Conservation (phyloP, 2,888 invertebrate genomes). For the Leptinotarsa haldemani region DNA sequence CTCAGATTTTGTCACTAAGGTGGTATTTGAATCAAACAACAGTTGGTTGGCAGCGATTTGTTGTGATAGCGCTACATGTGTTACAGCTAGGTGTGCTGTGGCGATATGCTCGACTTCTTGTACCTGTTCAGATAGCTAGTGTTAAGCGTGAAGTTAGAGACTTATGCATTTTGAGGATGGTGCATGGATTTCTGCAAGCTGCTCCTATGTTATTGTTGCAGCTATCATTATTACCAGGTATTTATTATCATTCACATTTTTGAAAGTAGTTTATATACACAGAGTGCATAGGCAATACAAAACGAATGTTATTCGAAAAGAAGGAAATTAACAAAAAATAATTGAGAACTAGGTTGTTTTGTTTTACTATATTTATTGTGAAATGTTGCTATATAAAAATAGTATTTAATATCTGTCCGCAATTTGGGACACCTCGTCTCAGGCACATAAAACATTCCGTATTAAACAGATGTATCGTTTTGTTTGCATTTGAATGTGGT, state of each 20-base stretch:
- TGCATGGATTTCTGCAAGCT: slow-evolving; percentile 90
- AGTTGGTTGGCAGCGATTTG: slow-evolving; percentile 65
- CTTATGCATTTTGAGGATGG: slow-evolving; percentile 80
- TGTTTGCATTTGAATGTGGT: too few species aligned
- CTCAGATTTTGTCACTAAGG: slow-evolving; percentile 80
- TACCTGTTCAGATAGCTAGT: slow-evolving; percentile 83
- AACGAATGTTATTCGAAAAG: too few species aligned
- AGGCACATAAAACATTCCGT: too few species aligned
- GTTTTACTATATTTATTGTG: too few species aligned
- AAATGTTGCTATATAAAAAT: too few species aligned
- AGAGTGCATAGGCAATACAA: too few species aligned
- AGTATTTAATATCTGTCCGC: too few species aligned
- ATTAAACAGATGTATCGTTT: too few species aligned
- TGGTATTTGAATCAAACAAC: slow-evolving; percentile 67
- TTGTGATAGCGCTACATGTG: slow-evolving; percentile 74
- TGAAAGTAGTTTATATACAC: background rate
- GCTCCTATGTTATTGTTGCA: slow-evolving; percentile 89
- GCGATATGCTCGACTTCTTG: slow-evolving; percentile 87
- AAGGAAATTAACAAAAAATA: too few species aligned
- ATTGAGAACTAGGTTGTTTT: too few species aligned
- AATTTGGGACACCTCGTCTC: too few species aligned
- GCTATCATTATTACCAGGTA: slow-evolving; percentile 74
- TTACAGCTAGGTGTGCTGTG: slow-evolving; percentile 79
- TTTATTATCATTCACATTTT: slow-evolving; percentile 23
- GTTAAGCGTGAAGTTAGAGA: slow-evolving; percentile 87